Base-by-base conservation (phyloP, 2,113 vertebrate species). In the Stegastes partitus region DNA sequence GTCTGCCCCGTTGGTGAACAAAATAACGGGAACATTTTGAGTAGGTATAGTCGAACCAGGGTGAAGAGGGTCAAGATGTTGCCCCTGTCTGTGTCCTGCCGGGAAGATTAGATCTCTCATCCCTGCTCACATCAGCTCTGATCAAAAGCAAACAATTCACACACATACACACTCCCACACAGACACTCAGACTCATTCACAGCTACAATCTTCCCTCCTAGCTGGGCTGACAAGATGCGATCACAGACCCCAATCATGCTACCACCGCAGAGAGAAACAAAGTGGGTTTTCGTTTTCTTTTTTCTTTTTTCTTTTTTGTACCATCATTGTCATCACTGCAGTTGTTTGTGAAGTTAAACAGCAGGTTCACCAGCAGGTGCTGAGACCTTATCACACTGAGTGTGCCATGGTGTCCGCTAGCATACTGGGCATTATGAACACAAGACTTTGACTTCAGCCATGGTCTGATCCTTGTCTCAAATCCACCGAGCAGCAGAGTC, bases 401-500 rank as follows among this genome's bases (percentile, higher is more conserved):
- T 28, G 8, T 83, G 77, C 74, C 55, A 49, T 39, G 62, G 62
- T 75, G 66, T 86, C 84, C n/a, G 26, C 58, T 23, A 44, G 79
- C 86, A 88, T 65, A 87, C 79, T 71, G 88, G 75, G 87, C 83
- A 76, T 89, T 89, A 83, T 86, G 81, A 92, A 84, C 91, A 88
- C 87, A 87, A 83, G 84, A 87, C 83, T 90, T 82, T 80, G 86
- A 85, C 81, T 86, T 76, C 76, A 89, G 87, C 76, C 69, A 18
- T 21, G 50, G 66, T 82, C 78, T 90, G 89, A 93, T 93, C 89
- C 84, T 86, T 90, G 87, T 91, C 86, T 89, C 39, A 91, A 91
- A 89, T 89, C 89, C 90, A 82, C 80, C 77, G 79, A 86, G 79
- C 69, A 50, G 82, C 79, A 69, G 51, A 91, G 90, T 92, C 90